Evolutionary conservation across 2,888 invertebrate species (phyloP), one percentile per base, ranked within the genome.

Genomic region (Podotricha telesiphe): DNA sequence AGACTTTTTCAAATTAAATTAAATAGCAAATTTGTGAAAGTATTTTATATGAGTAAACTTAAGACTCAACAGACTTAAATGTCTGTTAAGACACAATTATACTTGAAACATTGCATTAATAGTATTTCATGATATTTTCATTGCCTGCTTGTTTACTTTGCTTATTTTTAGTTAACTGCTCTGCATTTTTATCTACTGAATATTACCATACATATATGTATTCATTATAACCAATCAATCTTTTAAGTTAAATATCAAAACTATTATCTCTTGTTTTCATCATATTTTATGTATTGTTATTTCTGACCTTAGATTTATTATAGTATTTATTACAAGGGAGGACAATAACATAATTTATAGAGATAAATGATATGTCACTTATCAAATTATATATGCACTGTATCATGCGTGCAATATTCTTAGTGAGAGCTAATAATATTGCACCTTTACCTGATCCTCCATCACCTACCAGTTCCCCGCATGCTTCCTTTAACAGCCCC

Each of bases 401-500:
- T 67, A 68, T 65, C 63, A 64, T 69, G 62, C 72, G 74, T 69
- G 65, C 50, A 69, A 62, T 61, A 67, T 67, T 65, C n/a, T 68
- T 67, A 53, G 28, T 55, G 55, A 40, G 28, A 56, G 61, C 59
- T 68, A 67, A 42, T 34, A 59, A 22, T 64, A 56, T 66, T 68
- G 73, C 61, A 76, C 75, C 79, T 78, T 72, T 67, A 76, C 77
- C 79, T 75, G 61, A 73, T 73, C 76, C 79, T 75, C 50, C 65
- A 58, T 68, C 77, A 77, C 79, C 83, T 81, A 72, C 77, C 77
- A 77, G 77, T 80, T 82, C 83, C 91, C 91, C 87, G 93, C 93
- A 92, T 93, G 93, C 92, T 93, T 92, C 91, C 92, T 93, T 93
- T 92, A 91, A 92, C 84, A 86, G 87, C 89, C 92, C 91, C 87